phyloP scores from a whole-genome alignment of 2,113 vertebrate genomes.

The Pangasianodon gigas region DNA sequence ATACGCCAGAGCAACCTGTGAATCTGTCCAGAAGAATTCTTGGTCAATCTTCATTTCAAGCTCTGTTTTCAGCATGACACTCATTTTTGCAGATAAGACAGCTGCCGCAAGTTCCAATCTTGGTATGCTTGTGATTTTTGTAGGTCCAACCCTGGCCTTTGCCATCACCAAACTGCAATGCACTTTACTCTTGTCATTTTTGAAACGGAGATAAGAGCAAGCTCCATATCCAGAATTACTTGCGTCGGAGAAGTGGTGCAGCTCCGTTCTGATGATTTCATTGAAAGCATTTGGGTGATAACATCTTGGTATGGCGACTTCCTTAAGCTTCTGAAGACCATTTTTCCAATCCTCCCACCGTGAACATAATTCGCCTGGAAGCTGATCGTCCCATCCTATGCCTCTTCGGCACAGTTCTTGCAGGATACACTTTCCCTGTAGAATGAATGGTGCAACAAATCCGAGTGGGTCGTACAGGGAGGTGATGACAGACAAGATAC shows the following conservation, averaged over 20 bases:
- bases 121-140: background rate
- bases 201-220: constrained; percentile 37
- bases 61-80: background rate
- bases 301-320: constrained; percentile 36
- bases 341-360: constrained; percentile 35
- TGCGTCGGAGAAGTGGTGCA: constrained; percentile 46
- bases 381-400: constrained; percentile 20
- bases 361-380: constrained; percentile 4
- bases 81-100: background rate
- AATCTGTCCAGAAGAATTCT: constrained; percentile 5
- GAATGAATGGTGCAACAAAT: constrained; percentile 38
- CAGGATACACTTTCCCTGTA: constrained; percentile 35
- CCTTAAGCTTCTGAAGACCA: constrained; percentile 15
- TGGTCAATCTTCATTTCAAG: constrained; percentile 8
- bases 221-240: constrained; percentile 19
- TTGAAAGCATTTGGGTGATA: constrained; percentile 32
- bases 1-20: background rate
- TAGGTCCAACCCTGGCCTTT: background rate
- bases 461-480: constrained; percentile 42
- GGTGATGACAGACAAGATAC: constrained; percentile 28
- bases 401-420: constrained; percentile 35
- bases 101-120: background rate
- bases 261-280: constrained; percentile 30
- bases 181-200: constrained; percentile 13
- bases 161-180: constrained; percentile 14